phyloP scores from a whole-genome alignment of 2,113 vertebrate species.

The Engystomops pustulosus region DNA sequence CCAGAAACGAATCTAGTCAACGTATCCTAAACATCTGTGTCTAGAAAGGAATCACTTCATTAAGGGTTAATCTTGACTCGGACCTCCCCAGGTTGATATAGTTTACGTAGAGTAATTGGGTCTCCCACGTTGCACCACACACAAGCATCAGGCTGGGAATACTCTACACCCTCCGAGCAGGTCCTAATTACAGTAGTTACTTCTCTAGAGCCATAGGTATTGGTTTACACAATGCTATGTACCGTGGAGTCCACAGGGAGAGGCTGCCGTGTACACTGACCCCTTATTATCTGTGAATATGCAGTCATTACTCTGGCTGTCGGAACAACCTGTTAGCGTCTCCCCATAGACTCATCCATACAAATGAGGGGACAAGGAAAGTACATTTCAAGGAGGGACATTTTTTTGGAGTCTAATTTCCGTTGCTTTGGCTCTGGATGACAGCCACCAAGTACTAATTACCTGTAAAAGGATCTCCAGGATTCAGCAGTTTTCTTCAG shows the following conservation, averaged over 20 bases:
- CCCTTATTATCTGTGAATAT: not conserved
- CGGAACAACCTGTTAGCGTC: not conserved
- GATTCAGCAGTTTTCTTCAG: constrained; percentile 3
- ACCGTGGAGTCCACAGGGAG: not conserved
- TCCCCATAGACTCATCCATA: constrained; percentile 1
- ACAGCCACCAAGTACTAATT: constrained; percentile 39
- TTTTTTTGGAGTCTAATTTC: constrained; percentile 35
- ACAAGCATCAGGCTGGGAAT: not conserved
- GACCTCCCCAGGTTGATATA: not conserved
- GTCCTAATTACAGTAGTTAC: not conserved
- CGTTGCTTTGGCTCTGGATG: constrained; percentile 20
- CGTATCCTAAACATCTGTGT: not conserved
- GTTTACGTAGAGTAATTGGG: not conserved
- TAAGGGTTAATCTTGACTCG: not conserved
- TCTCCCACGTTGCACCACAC: constrained; percentile 15
- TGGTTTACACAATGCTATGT: not conserved
- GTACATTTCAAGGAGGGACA: not conserved
- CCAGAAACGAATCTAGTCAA: not conserved
- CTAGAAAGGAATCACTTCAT: not conserved
- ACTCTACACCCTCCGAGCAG: not conserved
- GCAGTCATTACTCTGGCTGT: constrained; percentile 17
- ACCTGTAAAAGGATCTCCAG: constrained; percentile 22
- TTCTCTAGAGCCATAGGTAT: not conserved
- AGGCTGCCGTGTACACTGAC: not conserved
- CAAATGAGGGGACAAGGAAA: constrained; percentile 10